These are phyloP conservation scores for Hylia prasina DNA, from an alignment of 2,113 vertebrate species.

Conservation along the genomic window DNA sequence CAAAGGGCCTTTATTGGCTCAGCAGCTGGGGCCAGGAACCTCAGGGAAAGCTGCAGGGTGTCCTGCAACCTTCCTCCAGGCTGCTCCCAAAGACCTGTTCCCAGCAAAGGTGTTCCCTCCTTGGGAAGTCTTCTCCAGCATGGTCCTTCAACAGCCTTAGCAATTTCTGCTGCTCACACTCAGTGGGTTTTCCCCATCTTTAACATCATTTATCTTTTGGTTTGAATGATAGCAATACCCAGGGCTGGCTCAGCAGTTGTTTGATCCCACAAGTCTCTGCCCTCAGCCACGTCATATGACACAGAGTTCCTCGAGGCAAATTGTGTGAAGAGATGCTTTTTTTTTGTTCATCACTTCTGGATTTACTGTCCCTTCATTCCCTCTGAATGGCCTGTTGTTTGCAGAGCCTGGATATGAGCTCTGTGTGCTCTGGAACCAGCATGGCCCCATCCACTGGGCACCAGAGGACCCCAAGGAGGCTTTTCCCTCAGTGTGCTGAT, in stretches of 20 bases:
- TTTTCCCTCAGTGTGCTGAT: not conserved
- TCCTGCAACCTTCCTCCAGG: not conserved
- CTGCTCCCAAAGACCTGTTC: not conserved
- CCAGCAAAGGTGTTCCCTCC: not conserved
- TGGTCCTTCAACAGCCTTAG: not conserved
- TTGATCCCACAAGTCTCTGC: not conserved
- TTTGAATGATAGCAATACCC: not conserved
- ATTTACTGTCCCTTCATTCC: not conserved
- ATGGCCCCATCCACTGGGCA: not conserved
- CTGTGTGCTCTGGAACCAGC: not conserved
- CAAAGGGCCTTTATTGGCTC: not conserved
- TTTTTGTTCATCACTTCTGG: not conserved
- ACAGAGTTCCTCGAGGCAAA: not conserved
- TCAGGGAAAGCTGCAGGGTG: not conserved
- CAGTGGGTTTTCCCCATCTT: not conserved
- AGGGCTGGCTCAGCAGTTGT: not conserved
- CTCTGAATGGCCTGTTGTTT: conserved; percentile 8
- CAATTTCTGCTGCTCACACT: not conserved
- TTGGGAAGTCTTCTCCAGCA: not conserved
- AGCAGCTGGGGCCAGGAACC: not conserved
- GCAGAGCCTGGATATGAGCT: not conserved
- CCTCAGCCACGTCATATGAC: not conserved
- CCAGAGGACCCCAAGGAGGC: not conserved
- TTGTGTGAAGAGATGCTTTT: not conserved
- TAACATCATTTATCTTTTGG: not conserved